These are phyloP conservation scores for Globodera rostochiensis DNA, from an alignment of 1,140 invertebrate species.

Conservation along the genomic window DNA sequence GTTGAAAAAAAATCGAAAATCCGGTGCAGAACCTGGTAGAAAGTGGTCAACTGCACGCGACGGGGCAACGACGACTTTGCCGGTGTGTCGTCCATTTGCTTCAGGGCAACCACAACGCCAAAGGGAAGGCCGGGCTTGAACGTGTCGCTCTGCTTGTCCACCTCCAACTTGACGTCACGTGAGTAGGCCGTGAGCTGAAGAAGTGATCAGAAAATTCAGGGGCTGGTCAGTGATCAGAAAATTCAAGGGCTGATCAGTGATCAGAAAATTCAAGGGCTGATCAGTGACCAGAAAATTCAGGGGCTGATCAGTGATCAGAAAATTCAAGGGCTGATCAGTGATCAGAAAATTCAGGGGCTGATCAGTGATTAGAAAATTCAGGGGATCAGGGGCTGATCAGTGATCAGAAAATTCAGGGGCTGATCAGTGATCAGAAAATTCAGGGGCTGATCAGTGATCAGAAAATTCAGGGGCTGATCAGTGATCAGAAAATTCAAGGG, in stretches of 20 bases:
- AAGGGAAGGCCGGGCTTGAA: conserved; percentile 86
- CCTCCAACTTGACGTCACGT: conserved; percentile 80
- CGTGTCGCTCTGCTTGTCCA: conserved; percentile 79
- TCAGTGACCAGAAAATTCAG: no score
- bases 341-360: neutral
- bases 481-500: no score
- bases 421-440: no score
- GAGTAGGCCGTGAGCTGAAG: conserved; percentile 70
- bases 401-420: neutral
- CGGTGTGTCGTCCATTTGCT: conserved; percentile 63
- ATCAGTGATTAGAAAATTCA: neutral
- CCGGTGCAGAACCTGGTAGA: conserved; percentile 54
- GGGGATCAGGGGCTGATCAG: neutral
- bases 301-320: no score
- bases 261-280: no score
- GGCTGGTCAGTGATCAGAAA: neutral
- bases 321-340: no score
- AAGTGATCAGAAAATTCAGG: neutral
- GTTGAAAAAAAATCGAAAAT: no score
- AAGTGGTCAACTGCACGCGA: conserved; percentile 62
- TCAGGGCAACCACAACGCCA: conserved; percentile 74
- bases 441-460: no score
- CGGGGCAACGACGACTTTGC: conserved; percentile 61
- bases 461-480: no score
- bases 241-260: neutral